Evolutionary conservation across 1,140 invertebrate genomes (phyloP).

Genomic region (Plodia interpunctella): DNA sequence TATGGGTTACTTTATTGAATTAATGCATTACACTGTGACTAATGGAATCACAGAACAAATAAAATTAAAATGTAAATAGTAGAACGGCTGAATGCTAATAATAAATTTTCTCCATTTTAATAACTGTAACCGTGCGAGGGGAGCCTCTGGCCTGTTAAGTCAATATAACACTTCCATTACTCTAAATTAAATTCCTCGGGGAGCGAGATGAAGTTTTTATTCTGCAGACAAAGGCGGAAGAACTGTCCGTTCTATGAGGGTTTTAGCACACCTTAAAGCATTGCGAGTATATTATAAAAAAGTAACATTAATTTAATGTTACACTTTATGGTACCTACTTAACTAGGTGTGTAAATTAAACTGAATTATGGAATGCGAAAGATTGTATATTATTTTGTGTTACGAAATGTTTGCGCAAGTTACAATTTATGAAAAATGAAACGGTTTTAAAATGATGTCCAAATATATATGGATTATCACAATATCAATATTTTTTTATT

Average conservation of each 20-base stretch:
- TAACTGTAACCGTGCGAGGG: conserved; percentile 70
- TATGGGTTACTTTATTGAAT: conserved; percentile 51
- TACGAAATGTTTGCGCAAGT: too few species aligned
- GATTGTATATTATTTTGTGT: too few species aligned
- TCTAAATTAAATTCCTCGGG: conserved; percentile 76
- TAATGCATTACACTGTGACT: conserved; percentile 62
- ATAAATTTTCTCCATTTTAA: conserved; percentile 77
- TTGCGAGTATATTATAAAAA: background rate
- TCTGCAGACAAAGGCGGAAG: conserved; percentile 67
- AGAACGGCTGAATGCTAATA: conserved; percentile 71
- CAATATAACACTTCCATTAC: conserved; percentile 77
- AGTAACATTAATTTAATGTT: too few species aligned
- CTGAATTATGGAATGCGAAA: too few species aligned
- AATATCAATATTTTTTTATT: too few species aligned
- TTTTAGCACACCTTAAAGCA: conserved; percentile 25
- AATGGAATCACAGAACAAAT: conserved; percentile 75
- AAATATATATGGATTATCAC: too few species aligned
- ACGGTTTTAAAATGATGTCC: too few species aligned
- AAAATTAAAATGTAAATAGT: conserved; percentile 77
- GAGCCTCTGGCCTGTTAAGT: conserved; percentile 75
- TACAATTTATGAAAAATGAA: too few species aligned
- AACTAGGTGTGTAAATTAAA: too few species aligned
- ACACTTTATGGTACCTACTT: too few species aligned
- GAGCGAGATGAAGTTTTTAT: conserved; percentile 75
- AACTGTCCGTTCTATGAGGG: conserved; percentile 42